These are phyloP conservation scores for Dryobota labecula DNA, from an alignment of 2,888 invertebrate species.

Conservation along the genomic window DNA sequence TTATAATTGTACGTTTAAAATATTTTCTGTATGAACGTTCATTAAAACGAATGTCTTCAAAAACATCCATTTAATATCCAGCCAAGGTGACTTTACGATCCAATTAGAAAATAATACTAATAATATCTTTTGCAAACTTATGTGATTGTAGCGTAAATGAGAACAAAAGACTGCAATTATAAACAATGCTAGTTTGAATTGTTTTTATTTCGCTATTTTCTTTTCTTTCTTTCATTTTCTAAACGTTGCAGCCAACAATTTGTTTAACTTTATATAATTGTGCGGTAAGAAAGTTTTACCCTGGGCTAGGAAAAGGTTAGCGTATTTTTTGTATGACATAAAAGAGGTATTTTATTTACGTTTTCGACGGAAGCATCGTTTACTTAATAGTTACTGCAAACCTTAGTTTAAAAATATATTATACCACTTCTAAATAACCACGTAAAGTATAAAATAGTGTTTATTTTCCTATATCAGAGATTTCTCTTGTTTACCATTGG, in stretches of 20 bases:
- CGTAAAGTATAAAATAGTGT: neutral
- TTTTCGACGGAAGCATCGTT: neutral
- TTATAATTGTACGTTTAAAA: neutral
- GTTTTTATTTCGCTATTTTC: conserved; percentile 46
- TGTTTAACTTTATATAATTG: conserved; percentile 44
- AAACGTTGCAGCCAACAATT: conserved; percentile 34
- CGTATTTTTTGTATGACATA: conserved; percentile 8
- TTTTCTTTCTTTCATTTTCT: conserved; percentile 38
- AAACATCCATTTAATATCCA: conserved; percentile 39
- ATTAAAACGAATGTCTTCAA: conserved; percentile 16
- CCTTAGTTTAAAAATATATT: neutral
- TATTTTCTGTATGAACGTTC: neutral
- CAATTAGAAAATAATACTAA: conserved; percentile 51
- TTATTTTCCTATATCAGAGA: neutral
- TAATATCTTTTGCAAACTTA: conserved; percentile 47
- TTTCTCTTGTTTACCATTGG: neutral
- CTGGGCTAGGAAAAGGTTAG: conserved; percentile 15
- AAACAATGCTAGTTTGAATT: conserved; percentile 39
- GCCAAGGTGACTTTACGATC: conserved; percentile 25
- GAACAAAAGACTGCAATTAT: conserved; percentile 55
- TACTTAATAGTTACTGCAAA: neutral
- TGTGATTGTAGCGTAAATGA: conserved; percentile 41
- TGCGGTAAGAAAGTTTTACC: conserved; percentile 32
- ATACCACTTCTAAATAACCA: neutral
- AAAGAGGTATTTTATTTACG: conserved; percentile 21